phyloP scores from a whole-genome alignment of 2,113 vertebrate genomes.

The Myotis brandtii region DNA sequence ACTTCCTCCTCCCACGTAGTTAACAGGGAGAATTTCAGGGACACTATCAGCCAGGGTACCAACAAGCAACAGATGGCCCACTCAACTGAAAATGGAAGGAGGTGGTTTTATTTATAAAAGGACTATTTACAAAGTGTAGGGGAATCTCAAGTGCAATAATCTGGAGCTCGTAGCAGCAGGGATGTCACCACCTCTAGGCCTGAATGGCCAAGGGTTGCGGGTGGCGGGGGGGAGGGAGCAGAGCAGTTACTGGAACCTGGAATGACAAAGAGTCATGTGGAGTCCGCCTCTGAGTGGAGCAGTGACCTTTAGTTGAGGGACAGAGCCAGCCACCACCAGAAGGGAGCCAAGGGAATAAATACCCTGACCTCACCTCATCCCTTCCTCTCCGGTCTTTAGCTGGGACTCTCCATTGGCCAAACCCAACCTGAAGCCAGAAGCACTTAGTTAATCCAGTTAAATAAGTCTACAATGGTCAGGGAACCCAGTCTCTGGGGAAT shows the following conservation, averaged over 20 bases:
- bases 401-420: neutral
- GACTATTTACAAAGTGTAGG: conserved; percentile 4
- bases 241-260: neutral
- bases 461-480: neutral
- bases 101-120: neutral
- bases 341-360: neutral
- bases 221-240: neutral
- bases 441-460: neutral
- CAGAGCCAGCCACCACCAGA: neutral
- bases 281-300: neutral
- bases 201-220: neutral
- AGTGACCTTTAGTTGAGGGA: neutral
- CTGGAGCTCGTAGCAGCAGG: neutral
- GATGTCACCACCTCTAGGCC: neutral
- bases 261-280: neutral
- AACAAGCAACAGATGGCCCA: conserved; percentile 28
- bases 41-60: neutral
- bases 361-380: neutral
- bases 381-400: neutral
- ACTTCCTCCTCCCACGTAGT: neutral
- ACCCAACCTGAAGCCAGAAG: neutral
- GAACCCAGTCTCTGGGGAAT: neutral
- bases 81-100: neutral
- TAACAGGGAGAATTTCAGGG: neutral
- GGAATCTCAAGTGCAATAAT: neutral